These are phyloP conservation scores for Lycopodina hypogea DNA, from an alignment of 37 sponge, comb jelly and placozoan genomes.

Conservation along the genomic window DNA sequence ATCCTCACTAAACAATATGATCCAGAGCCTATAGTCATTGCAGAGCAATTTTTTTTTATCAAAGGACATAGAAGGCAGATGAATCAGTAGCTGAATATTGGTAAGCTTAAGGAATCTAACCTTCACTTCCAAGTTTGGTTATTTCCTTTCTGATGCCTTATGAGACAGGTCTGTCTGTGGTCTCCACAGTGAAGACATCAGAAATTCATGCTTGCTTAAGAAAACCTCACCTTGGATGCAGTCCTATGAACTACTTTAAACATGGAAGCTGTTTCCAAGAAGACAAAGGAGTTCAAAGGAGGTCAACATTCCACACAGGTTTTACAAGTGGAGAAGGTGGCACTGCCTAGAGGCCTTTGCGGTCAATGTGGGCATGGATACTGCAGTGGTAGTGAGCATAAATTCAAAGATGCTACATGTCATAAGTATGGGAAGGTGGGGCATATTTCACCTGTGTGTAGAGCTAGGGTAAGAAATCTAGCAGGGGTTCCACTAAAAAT, in stretches of 20 bases:
- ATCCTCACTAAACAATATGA: slow-evolving; percentile 11
- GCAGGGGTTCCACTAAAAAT: too few species aligned
- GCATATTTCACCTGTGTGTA: not conserved
- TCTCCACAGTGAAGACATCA: not conserved
- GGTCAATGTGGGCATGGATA: too few species aligned
- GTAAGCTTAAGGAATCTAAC: not conserved
- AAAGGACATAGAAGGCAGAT: slow-evolving; percentile 6
- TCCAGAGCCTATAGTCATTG: not conserved
- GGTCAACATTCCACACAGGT: too few species aligned
- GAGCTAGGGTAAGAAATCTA: too few species aligned
- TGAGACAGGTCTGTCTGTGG: not conserved
- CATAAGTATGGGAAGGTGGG: too few species aligned
- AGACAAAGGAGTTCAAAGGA: too few species aligned
- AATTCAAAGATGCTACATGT: too few species aligned
- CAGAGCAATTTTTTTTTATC: not conserved
- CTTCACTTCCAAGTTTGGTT: not conserved
- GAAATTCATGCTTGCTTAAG: not conserved
- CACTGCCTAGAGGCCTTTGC: too few species aligned
- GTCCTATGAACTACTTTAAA: not conserved
- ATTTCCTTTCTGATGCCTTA: not conserved
- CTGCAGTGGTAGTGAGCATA: too few species aligned
- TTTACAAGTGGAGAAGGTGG: not conserved
- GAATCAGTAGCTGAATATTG: slow-evolving; percentile 5
- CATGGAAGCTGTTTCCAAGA: not conserved
- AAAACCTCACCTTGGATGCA: not conserved